Evolutionary conservation across 2,797 vertebrate species (phyloP).

Genomic region (Staurois parvus): DNA sequence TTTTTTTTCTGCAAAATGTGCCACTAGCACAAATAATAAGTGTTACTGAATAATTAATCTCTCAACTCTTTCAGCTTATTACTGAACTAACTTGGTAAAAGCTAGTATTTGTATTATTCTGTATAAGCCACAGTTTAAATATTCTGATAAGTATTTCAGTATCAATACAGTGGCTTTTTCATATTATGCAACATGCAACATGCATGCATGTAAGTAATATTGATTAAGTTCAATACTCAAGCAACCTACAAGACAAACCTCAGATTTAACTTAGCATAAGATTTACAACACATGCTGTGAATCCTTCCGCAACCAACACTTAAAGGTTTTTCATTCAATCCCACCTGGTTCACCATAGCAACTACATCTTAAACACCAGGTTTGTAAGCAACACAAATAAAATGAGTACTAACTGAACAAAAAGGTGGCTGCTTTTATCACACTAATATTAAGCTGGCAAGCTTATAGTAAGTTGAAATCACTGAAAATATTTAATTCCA

Average conservation of each 20-base stretch:
- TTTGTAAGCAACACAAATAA: constrained; percentile 72
- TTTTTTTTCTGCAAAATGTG: no score
- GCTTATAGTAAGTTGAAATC: constrained; percentile 58
- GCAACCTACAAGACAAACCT: constrained; percentile 66
- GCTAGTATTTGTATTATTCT: background rate
- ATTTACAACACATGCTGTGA: constrained; percentile 70
- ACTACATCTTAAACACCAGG: constrained; percentile 68
- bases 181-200: constrained; percentile 48
- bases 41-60: no score
- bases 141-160: constrained; percentile 5
- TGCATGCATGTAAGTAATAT: constrained; percentile 65
- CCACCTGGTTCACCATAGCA: constrained; percentile 70
- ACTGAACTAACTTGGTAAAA: background rate
- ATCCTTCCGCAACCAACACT: constrained; percentile 65
- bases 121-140: background rate
- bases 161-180: constrained; percentile 57
- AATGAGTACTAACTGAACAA: constrained; percentile 71
- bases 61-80: no score
- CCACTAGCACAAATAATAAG: no score
- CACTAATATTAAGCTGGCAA: constrained; percentile 65
- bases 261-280: constrained; percentile 70
- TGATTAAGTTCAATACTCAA: constrained; percentile 66
- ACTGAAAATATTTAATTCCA: constrained; percentile 65
- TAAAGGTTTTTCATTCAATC: constrained; percentile 67
- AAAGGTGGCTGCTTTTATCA: constrained; percentile 65